Base-by-base conservation (phyloP, 2,113 vertebrate species). In the Probosciger aterrimus region DNA sequence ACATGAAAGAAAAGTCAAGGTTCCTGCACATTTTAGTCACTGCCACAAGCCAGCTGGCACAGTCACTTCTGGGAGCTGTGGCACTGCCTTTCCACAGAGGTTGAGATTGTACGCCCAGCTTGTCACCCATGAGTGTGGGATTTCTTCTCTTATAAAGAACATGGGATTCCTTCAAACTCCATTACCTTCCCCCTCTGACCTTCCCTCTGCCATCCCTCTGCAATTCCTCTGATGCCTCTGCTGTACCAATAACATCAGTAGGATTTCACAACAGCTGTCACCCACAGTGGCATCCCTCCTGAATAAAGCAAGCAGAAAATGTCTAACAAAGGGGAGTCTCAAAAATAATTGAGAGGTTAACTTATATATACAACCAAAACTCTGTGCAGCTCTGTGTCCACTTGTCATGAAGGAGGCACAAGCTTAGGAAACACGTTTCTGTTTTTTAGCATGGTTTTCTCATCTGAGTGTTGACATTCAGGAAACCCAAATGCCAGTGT, bases 41-140 rank as follows among this genome's bases (percentile, higher is more conserved):
- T 46, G 19, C 28, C 55, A 39, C 47, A 69, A 82, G 27, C 37
- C 49, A 73, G 11, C 3, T 1, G 7, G 2, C 16, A 55, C 10
- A 11, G n/a, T 19, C 24, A 43, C 52, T 68, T 90, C 19, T 50
- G 70, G 25, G n/a, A 77, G 6, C 11, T 0, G 0, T 18, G 41
- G 14, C 1, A 0, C 19, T 83, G 46, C 39, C 43, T 92, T 71
- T 79, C 52, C 31, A 53, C 30, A n/a, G 39, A 65, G 8, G 23
- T 6, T 52, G 31, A 73, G 2, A 3, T n/a, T 47, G 4, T 30
- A 52, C 12, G 19, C 22, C 37, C 22, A 87, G 3, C 50, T 62
- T 57, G 17, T 9, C 28, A 52, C 4, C 2, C 10, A 14, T n/a
- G 18, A 55, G 2, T 1, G 1, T 47, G 39, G 63, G 50, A 63